phyloP scores from a whole-genome alignment of 1,140 invertebrate genomes.

The Paraescarpia echinospica region DNA sequence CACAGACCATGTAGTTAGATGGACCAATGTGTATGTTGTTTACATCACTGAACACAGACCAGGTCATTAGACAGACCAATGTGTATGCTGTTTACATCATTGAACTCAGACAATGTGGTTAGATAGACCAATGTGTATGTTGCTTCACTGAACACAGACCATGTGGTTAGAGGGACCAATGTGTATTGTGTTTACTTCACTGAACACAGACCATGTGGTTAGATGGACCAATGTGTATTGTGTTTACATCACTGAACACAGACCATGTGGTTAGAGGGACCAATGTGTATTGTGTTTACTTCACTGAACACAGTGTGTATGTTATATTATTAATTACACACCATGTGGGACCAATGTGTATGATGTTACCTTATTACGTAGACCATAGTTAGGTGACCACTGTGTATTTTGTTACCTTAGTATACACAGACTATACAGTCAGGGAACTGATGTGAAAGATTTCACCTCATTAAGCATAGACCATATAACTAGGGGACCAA shows the following conservation, averaged over 20 bases:
- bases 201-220: slow-evolving; percentile 31
- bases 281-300: slow-evolving; percentile 45
- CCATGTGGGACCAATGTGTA: slow-evolving; percentile 14
- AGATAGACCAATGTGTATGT: slow-evolving; percentile 38
- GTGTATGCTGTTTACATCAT: slow-evolving; percentile 49
- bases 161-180: too few species aligned
- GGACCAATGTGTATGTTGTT: slow-evolving; percentile 52
- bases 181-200: slow-evolving; percentile 32
- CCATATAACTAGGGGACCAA: not conserved
- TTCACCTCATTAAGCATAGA: not conserved
- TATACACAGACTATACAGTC: too few species aligned
- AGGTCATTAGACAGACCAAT: slow-evolving; percentile 37
- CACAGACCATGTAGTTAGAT: slow-evolving; percentile 16
- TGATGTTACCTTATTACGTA: too few species aligned
- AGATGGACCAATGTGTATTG: slow-evolving; percentile 50
- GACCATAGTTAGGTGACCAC: too few species aligned
- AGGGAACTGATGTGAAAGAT: too few species aligned
- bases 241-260: slow-evolving; percentile 40
- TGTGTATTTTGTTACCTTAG: slow-evolving; percentile 31
- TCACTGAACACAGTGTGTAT: slow-evolving; percentile 49
- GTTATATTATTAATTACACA: slow-evolving; percentile 39
- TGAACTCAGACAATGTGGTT: slow-evolving; percentile 30
- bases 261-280: slow-evolving; percentile 15
- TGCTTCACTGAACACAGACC: slow-evolving; percentile 41
- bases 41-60: slow-evolving; percentile 40